Evolutionary conservation across 92 coral and sea anemone species (phyloP).

Genomic region (Zoanthus solanderi): DNA sequence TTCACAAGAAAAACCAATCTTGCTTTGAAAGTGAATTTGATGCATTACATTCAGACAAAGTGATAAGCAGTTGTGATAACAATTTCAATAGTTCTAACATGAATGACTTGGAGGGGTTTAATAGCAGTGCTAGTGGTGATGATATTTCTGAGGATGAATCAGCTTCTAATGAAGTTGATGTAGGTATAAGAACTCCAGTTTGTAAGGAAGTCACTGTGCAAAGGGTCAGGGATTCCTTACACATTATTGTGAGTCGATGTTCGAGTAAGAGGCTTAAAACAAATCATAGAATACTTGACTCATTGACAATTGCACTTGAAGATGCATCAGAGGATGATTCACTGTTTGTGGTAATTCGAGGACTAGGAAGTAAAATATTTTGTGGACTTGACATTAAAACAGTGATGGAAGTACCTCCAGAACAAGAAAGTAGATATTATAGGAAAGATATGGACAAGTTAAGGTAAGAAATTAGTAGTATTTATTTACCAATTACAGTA

Average conservation of each 20-base stretch:
- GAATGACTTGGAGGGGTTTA: constrained; percentile 13
- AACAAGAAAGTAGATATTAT: constrained; percentile 75
- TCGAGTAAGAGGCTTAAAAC: constrained; percentile 87
- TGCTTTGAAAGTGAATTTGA: constrained; percentile 45
- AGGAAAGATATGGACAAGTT: constrained; percentile 88
- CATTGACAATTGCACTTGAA: constrained; percentile 91
- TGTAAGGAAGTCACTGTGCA: constrained; percentile 89
- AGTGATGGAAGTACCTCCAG: constrained; percentile 70
- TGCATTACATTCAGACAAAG: neutral
- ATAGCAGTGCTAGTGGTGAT: constrained; percentile 9
- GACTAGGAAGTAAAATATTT: constrained; percentile 85
- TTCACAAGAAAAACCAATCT: constrained; percentile 64
- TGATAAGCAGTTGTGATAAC: constrained; percentile 19
- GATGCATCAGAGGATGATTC: constrained; percentile 93
- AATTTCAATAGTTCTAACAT: neutral
- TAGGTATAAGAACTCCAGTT: constrained; percentile 53
- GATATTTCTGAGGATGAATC: constrained; percentile 37
- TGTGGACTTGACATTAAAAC: constrained; percentile 91
- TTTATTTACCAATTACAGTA: no score
- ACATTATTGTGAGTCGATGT: constrained; percentile 79
- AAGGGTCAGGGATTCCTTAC: constrained; percentile 73
- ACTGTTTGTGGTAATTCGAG: constrained; percentile 85
- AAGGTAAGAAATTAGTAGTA: constrained; percentile 59
- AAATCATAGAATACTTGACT: constrained; percentile 85
- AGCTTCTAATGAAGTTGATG: constrained; percentile 34